Base-by-base conservation (phyloP, 2,113 vertebrate species). In the Stigmatopora nigra region DNA sequence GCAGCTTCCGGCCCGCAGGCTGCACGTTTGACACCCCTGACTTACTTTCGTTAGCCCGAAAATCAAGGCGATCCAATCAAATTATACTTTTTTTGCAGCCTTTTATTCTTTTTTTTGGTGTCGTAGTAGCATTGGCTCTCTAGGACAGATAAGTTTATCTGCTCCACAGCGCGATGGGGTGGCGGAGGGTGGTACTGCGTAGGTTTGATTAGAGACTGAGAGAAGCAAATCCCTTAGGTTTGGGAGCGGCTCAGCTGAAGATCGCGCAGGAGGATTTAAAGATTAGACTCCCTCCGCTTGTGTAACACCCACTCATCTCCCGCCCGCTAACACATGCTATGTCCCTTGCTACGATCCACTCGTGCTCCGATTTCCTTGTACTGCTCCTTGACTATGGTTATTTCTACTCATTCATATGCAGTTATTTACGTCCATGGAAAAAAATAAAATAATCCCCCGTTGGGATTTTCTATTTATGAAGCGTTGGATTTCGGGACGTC, bases 251-350 rank as follows among this genome's bases (percentile, higher is more conserved):
- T 89, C 71, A 87, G 84, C 78, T 81, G 80, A 88, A 85, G 87
- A 89, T 88, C 84, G 71, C 79, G 77, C 5, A 75, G 81, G 81
- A 82, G 85, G 88, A 90, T 91, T 90, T 91, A 88, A 85, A 90
- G 89, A 91, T 91, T 90, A 90, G 83, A 87, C 76, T 81, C 73
- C 58, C 52, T 31, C 71, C 65, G 85, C 83, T 90, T 91, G 87
- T 88, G 81, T 88, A 88, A 89, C 81, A 67, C 82, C 77, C 83
- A 82, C 85, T 86, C 85, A 89, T 86, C 88, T 84, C 81, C 70
- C 79, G 77, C 81, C 80, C 80, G 73, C 80, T 12, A 66, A 77
- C 84, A 83, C 76, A 76, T 83, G 75, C 76, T 82, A 77, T 57
- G 67, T 75, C 68, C 75, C 60, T 69, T 66, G 48, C 49, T 52